Evolutionary conservation across 2,113 vertebrate species (phyloP).

Genomic region (Henicopernis longicauda): DNA sequence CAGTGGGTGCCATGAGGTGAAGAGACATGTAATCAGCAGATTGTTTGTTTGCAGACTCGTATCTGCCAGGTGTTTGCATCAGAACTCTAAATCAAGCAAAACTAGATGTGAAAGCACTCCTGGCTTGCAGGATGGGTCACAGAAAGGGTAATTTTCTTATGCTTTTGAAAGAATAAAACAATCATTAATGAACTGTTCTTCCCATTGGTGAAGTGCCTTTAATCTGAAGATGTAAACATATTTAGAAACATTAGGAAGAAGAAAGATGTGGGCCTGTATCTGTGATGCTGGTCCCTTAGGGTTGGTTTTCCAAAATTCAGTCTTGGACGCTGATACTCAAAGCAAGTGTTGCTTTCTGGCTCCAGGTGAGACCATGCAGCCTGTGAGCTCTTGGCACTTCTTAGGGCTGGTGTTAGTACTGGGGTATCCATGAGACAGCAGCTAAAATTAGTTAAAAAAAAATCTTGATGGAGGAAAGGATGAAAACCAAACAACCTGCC

Average conservation of each 20-base stretch:
- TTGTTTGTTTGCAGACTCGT: neutral
- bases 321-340: neutral
- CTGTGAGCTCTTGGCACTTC: neutral
- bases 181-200: neutral
- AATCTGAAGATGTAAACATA: neutral
- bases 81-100: neutral
- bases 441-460: neutral
- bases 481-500: neutral
- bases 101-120: neutral
- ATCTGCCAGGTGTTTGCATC: conserved; percentile 19
- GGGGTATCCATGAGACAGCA: neutral
- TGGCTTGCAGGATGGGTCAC: neutral
- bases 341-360: neutral
- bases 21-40: neutral
- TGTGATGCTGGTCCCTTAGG: neutral
- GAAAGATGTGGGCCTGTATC: neutral
- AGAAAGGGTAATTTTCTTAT: neutral
- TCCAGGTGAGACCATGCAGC: neutral
- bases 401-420: neutral
- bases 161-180: neutral
- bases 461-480: neutral
- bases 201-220: neutral
- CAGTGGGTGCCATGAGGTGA: neutral
- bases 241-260: neutral
- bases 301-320: neutral